Base-by-base conservation (phyloP, 2,797 vertebrate species). In the Danio choprae region DNA sequence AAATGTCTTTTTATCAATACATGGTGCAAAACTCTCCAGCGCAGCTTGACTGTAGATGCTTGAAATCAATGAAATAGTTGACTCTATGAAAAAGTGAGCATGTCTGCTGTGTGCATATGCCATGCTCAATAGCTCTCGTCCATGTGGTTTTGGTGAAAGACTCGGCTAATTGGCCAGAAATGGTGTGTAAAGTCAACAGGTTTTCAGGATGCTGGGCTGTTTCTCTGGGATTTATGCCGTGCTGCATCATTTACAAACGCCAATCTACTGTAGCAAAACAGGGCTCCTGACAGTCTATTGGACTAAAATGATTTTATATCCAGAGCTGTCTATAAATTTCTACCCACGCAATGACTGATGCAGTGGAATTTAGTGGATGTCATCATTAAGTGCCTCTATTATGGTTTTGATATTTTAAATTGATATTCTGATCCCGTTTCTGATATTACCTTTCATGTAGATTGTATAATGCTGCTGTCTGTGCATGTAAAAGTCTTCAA, bases 161-260 rank as follows among this genome's bases (percentile, higher is more conserved):
- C 80, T 74, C 72, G 71, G 55, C n/a, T 5, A 81, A 84, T 83
- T 60, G 64, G 60, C 74, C 22, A 85, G 84, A 68, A 64, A 79
- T 80, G 60, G 81, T 71, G 71, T 63, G 87, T 86, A 83, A 87
- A 88, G 80, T 68, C 84, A 74, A 62, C 7, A 67, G 79, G 68
- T 78, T 0, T 83, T 87, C 85, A 55, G 84, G 20, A 36, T 85
- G n/a, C 82, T 36, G 36, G 67, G 85, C 6, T 73, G 85, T 12
- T 18, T 85, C 72, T 67, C 68, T 56, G 80, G 80, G 71, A 50
- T 78, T 79, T 72, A 16, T 79, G 77, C 59, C 64, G 81, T 75
- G 70, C 84, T 69, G 77, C 69, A 5, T 74, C 82, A 83, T 84
- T 87, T 84, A 84, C 65, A 71, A 38, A 73, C 50, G 43, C 13